Evolutionary conservation across 2,888 invertebrate genomes (phyloP), one percentile per base, ranked within the genome.

Genomic region (Dyspetes luteomarginatus): DNA sequence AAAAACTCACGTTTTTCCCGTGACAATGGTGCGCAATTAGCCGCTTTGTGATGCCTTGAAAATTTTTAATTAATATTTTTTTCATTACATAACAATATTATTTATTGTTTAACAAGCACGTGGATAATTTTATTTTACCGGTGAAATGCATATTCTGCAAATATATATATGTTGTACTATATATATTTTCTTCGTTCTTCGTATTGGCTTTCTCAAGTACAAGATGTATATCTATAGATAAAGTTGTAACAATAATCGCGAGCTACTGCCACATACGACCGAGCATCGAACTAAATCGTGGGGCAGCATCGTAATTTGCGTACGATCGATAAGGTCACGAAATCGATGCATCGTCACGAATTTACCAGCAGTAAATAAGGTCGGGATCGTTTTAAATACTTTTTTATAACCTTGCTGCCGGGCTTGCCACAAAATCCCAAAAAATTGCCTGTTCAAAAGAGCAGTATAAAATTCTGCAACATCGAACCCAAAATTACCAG

Each of bases 101-200:
- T 50, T 65, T 24, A 36, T 60, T 72, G 60, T 67, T 73, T 56
- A 45, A 52, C 28, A 58, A 48, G 69, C 77, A 81, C 81, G 77
- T 81, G 81, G 55, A 43, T 56, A 9, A 60, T 52, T 41, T 62
- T 78, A 43, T 77, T 65, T 75, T 79, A 77, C 81, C 81, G 81
- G 81, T 77, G 64, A 77, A 50, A 71, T 64, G 65, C 80, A 80
- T 67, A 67, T 56, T 74, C 74, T 41, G 12, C 36, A 36, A 2
- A 36, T 36, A 36, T 36, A 36, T 36, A 36, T 36, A 36, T 36
- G 12, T 1, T 36, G 7, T 12, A 9, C 36, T 36, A 36, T 12
- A 12, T 36, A 36, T 12, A 36, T 3, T 12, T n/a, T n/a, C n/a
- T n/a, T n/a, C n/a, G n/a, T n/a, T n/a, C n/a, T n/a, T n/a, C n/a